Evolutionary conservation across 1,140 invertebrate species (phyloP).

Genomic region (Thrips palmi): DNA sequence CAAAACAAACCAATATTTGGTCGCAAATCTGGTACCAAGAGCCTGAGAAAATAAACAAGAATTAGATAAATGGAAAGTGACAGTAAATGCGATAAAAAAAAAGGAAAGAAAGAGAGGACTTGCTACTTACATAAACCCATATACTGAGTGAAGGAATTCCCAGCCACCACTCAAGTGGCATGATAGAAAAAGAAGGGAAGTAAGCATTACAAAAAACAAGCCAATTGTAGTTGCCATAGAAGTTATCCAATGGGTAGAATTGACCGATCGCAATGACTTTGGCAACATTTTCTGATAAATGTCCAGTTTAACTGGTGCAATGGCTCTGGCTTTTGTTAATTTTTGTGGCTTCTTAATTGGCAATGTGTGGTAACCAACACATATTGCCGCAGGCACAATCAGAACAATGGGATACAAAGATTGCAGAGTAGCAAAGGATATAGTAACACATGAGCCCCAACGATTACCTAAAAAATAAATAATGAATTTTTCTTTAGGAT

Average conservation of each 20-base stretch:
- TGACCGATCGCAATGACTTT: too few relatives aligned
- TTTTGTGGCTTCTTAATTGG: too few relatives aligned
- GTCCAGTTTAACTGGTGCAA: too few relatives aligned
- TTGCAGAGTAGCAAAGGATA: slow-evolving; percentile 63
- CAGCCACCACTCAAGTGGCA: slow-evolving; percentile 31
- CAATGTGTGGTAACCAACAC: too few relatives aligned
- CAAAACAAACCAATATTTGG: slow-evolving; percentile 97
- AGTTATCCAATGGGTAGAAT: too few relatives aligned
- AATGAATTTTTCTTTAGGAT: slow-evolving; percentile 13
- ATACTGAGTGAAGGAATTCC: slow-evolving; percentile 56
- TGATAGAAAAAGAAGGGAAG: slow-evolving; percentile 22
- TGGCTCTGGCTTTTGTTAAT: too few relatives aligned
- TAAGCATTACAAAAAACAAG: slow-evolving; percentile 17
- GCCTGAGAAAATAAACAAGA: slow-evolving; percentile 29
- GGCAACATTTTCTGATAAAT: too few relatives aligned
- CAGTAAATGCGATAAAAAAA: slow-evolving; percentile 2
- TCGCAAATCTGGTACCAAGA: slow-evolving; percentile 77
- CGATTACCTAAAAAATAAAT: slow-evolving; percentile 23
- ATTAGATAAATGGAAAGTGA: slow-evolving; percentile 11
- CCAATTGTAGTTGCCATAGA: slow-evolving; percentile 13
- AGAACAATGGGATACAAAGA: slow-evolving; percentile 73
- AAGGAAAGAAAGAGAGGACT: slow-evolving; percentile 21
- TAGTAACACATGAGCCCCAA: slow-evolving; percentile 34
- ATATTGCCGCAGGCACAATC: slow-evolving; percentile 66
- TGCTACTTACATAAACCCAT: slow-evolving; percentile 64